Percentiles rank a stretch among this genome's conserved stretches.
phyloP scores from a whole-genome alignment of 2,888 invertebrate genomes.

The Caenorhabditis panamensis region DNA sequence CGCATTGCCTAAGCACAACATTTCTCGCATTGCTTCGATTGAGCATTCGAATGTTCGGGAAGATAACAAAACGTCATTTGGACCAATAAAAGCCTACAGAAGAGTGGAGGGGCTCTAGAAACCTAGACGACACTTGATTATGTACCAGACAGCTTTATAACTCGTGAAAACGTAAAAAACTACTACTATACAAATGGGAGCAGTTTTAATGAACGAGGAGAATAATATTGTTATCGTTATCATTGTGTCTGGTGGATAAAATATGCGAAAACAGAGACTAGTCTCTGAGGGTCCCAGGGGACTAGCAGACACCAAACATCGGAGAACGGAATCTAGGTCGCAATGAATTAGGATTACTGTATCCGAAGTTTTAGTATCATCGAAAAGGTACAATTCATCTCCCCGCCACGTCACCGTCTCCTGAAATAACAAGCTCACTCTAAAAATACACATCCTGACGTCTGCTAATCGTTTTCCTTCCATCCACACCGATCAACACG shows the following conservation, averaged over 20 bases:
- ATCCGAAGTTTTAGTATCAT: not conserved
- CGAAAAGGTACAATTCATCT: too few relatives aligned
- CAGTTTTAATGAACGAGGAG: not conserved
- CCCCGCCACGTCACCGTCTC: too few relatives aligned
- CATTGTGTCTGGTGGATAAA: not conserved
- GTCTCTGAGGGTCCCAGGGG: not conserved
- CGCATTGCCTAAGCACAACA: slow-evolving; percentile 30
- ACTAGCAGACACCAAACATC: not conserved
- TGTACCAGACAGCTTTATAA: too few relatives aligned
- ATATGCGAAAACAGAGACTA: not conserved
- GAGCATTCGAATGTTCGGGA: slow-evolving; percentile 1
- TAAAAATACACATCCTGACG: not conserved
- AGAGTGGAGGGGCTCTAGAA: too few relatives aligned
- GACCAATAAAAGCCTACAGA: too few relatives aligned
- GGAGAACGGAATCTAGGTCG: not conserved
- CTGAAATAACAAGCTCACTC: not conserved
- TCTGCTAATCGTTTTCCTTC: not conserved
- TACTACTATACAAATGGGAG: not conserved
- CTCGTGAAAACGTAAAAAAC: not conserved
- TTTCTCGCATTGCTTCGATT: slow-evolving; percentile 26
- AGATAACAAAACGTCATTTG: not conserved
- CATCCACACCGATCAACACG: not conserved
- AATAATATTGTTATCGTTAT: not conserved
- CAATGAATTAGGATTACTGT: not conserved
- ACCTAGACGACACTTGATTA: too few relatives aligned